phyloP scores from a whole-genome alignment of 2,888 invertebrate species.

The Cataglyphis rosenhaueri region DNA sequence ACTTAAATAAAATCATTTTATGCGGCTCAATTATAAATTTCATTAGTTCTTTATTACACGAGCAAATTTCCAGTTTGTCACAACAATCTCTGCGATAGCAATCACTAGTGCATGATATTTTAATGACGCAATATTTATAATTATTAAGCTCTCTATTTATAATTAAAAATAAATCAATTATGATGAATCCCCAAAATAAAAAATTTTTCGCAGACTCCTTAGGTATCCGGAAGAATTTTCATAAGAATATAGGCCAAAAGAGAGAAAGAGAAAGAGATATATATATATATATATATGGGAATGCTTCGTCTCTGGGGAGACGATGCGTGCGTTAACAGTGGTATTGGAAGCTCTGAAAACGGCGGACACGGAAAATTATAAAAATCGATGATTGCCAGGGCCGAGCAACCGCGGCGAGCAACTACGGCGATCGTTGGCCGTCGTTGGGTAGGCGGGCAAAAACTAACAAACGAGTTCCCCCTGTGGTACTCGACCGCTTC shows the following conservation, averaged over 20 bases:
- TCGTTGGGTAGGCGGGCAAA: constrained; percentile 72
- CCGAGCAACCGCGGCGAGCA: constrained; percentile 39
- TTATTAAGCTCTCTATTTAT: background rate
- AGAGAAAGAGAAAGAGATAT: background rate
- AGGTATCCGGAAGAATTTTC: constrained; percentile 4
- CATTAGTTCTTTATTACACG: background rate
- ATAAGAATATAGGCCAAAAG: background rate
- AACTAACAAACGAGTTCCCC: constrained; percentile 80
- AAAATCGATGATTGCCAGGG: constrained; percentile 77
- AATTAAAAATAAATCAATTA: background rate
- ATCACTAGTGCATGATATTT: background rate
- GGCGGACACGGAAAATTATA: constrained; percentile 75
- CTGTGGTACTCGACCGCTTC: constrained; percentile 63
- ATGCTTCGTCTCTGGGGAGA: constrained; percentile 14
- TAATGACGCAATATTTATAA: background rate
- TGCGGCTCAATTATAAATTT: background rate
- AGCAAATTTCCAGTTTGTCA: background rate
- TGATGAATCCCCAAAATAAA: background rate
- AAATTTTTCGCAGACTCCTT: background rate
- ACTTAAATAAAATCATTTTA: background rate
- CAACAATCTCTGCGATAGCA: background rate
- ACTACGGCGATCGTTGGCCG: constrained; percentile 65
- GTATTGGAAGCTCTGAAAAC: constrained; percentile 42
- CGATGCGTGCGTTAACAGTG: background rate
- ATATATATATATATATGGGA: background rate